These are phyloP conservation scores for Pristionchus japonicus DNA, from an alignment of 2,888 invertebrate species.

Conservation along the genomic window DNA sequence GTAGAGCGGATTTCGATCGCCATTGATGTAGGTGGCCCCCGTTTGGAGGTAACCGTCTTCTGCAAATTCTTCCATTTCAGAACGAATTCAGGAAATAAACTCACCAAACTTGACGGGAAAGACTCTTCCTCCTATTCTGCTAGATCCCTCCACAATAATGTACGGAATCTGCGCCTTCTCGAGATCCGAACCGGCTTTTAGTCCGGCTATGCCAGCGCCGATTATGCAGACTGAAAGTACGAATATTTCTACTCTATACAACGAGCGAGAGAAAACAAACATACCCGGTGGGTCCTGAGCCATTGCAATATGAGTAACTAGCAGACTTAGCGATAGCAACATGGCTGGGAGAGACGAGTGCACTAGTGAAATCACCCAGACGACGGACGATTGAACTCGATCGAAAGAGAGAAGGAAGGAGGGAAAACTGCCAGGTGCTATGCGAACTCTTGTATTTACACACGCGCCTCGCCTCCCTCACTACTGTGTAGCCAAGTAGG, in stretches of 20 bases:
- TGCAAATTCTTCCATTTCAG: background rate
- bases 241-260: too few species aligned
- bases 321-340: background rate
- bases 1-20: slow-evolving; percentile 66
- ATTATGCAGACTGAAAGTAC: slow-evolving; percentile 43
- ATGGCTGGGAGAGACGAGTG: background rate
- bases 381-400: background rate
- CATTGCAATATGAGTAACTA: background rate
- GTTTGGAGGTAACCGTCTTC: slow-evolving; percentile 63
- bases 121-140: slow-evolving; percentile 67
- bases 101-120: slow-evolving; percentile 56
- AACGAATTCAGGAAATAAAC: background rate
- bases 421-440: background rate
- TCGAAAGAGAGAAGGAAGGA: background rate
- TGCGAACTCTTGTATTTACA: background rate
- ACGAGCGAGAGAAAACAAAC: too few species aligned
- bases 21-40: slow-evolving; percentile 72
- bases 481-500: slow-evolving; percentile 26
- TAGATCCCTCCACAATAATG: slow-evolving; percentile 59
- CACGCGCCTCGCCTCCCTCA: background rate
- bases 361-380: background rate
- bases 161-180: background rate
- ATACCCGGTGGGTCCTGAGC: background rate
- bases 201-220: slow-evolving; percentile 40
- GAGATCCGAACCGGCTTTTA: background rate